Conservation (phyloP, 2,888 invertebrate genomes). For the Drosophila ochracea region DNA sequence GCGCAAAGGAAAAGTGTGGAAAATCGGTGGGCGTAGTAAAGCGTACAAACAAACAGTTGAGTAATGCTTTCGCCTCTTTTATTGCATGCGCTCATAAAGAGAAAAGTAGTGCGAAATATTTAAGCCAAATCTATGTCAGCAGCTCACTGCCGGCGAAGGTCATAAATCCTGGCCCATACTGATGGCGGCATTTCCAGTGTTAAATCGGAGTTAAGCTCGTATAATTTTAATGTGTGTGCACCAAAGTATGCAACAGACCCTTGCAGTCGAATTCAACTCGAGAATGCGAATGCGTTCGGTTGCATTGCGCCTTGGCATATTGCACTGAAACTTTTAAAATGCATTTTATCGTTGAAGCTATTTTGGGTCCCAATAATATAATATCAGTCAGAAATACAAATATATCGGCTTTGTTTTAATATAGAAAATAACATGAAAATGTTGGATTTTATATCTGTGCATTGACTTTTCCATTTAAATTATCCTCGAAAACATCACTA, state of each 20-base stretch:
- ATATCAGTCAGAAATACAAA: background rate
- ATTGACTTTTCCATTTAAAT: background rate
- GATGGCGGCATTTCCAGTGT: constrained; percentile 2
- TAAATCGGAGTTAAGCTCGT: constrained; percentile 32
- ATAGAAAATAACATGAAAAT: background rate
- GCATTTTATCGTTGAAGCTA: background rate
- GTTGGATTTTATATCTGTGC: background rate
- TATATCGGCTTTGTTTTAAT: background rate
- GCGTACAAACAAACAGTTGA: constrained; percentile 51
- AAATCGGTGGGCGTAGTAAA: constrained; percentile 17
- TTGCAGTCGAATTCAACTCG: background rate
- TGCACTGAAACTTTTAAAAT: background rate
- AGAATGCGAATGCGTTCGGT: constrained; percentile 2
- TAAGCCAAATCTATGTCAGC: constrained; percentile 66
- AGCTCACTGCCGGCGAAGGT: constrained; percentile 30
- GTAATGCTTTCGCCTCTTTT: constrained; percentile 40
- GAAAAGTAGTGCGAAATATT: constrained; percentile 69
- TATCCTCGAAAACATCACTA: background rate
- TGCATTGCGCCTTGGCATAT: constrained; percentile 14
- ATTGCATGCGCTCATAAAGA: constrained; percentile 63
- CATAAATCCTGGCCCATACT: constrained; percentile 28
- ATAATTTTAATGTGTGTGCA: constrained; percentile 34
- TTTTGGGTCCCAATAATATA: background rate
- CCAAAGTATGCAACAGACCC: constrained; percentile 10
- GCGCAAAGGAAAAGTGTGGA: constrained; percentile 45